Evolutionary conservation across 2,888 invertebrate species (phyloP), one percentile per base, ranked within the genome.

Genomic region (Platycheirus rosarum): DNA sequence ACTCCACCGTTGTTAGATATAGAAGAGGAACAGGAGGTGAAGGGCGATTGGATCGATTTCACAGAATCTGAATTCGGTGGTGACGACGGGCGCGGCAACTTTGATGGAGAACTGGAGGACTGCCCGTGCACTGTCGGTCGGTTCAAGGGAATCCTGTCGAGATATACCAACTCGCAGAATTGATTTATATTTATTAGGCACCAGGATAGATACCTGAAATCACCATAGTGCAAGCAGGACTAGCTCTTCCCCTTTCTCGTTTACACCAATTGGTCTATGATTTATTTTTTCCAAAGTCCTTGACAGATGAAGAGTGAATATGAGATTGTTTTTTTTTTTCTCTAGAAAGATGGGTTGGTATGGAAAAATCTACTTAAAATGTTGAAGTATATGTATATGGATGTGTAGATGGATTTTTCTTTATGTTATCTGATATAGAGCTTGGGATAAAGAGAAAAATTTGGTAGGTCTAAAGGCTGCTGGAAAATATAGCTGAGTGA

Each of bases 111-210:
- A 5, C 7, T 7, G 29, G 1, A 4, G 3, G 3, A 1, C 7
- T 13, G 40, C 55, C 23, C 18, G 35, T 53, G 35, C 20, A 40
- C 23, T 40, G 37, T 32, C 23, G 18, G 57, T 60, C 8, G 48
- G 46, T 26, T 71, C 71, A 65, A 60, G 63, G 60, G 23, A 63
- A 66, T 60, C 29, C 44, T 60, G 53, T 46, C 51, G 44, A 80
- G 76, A 65, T 80, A 65, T 57, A 40, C 60, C 70, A 75, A 76
- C 76, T 60, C 60, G 57, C 51, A 66, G 44, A 80, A 80, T 80
- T 80, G 80, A 80, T 80, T 80, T 76, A 70, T 80, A 76, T 80
- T 80, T 80, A 80, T 80, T 80, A 80, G 76, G 40, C 51, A 76
- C 65, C 53, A 48, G 63, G 60, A 80, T 80, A 71, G 76, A 76